Evolutionary conservation across 30 jellyfish, hydroid and myxozoan species (phyloP), one percentile per base, ranked within the genome.

Genomic region (Sanderia malayensis): DNA sequence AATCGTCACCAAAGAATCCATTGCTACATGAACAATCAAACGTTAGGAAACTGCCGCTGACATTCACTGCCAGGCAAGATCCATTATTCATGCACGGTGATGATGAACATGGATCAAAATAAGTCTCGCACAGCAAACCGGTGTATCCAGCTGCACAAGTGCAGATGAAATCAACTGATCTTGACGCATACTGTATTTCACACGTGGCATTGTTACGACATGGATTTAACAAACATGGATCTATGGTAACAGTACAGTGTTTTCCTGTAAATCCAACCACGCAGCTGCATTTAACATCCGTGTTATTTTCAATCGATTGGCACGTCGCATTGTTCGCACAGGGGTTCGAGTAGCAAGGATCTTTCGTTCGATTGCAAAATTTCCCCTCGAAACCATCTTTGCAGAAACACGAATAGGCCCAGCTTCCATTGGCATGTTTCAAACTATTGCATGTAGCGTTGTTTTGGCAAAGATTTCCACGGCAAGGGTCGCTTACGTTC

Each of bases 21-120:
- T 1, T 29, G n/a, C 17, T 4, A 53, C 85, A 73, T 1, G 4
- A 7, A 66, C 85, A 73, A 2, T 73, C 47, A 61, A 46, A 76
- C 23, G 44, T 34, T 2, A 21, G 29, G 4, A 23, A 30, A 34
- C 62, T 32, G 24, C 18, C 24, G 3, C 6, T 49, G 23, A 9
- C 64, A 49, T 49, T 19, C 8, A 9, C 64, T 32, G 45, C 34
- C 30, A 49, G 21, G 31, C 89, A 78, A 2, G 81, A 63, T 6
- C 82, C 82, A 37, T 78, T 78, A 65, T 78, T 78, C n/a, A 47
- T 1, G 61, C 89, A 78, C 0, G 89, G 89, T 37, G 67, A 44
- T 4, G 61, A 31, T 32, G 8, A 10, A 22, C 86, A 74, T 29
- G 82, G 89, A 17, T 66, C 47, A 19, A 8, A 6, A 17, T 13